Percentiles rank a stretch among this genome's conserved stretches.
These are phyloP conservation scores for Leucania comma DNA, from an alignment of 2,888 invertebrate genomes.

Conservation along the genomic window DNA sequence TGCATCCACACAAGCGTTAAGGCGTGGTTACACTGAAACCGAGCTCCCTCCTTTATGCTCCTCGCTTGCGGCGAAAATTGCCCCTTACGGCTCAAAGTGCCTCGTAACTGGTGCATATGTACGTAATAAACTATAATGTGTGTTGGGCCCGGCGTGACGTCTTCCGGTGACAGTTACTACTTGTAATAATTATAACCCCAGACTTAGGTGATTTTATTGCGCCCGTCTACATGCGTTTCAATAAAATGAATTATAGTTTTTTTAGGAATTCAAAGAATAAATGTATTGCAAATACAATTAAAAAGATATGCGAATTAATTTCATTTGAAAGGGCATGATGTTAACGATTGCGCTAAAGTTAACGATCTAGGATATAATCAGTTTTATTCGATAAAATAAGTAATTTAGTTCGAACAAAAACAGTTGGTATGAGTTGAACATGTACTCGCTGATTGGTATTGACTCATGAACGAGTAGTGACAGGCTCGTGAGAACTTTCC, in stretches of 20 bases:
- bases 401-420: conserved; percentile 7
- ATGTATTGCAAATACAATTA: background rate
- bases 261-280: conserved; percentile 19
- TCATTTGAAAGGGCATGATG: conserved; percentile 2
- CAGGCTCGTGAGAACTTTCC: conserved; percentile 81
- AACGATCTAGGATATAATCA: background rate
- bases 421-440: conserved; percentile 16
- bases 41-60: conserved; percentile 81
- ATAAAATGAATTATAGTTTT: conserved; percentile 32
- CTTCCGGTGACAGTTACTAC: conserved; percentile 78
- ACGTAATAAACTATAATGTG: conserved; percentile 81
- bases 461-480: conserved; percentile 57
- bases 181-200: conserved; percentile 60
- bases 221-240: conserved; percentile 33
- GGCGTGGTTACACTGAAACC: conserved; percentile 83
- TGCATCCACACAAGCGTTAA: conserved; percentile 77
- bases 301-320: background rate
- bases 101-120: conserved; percentile 83
- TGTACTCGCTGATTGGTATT: conserved; percentile 38
- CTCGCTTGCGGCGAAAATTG: conserved; percentile 83
- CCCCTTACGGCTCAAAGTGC: conserved; percentile 81
- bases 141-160: conserved; percentile 81
- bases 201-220: conserved; percentile 54
- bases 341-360: background rate
- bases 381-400: conserved; percentile 8